Percentiles rank a stretch among this genome's conserved stretches.
Conservation (phyloP, 2,888 invertebrate genomes). For the Ceramica pisi region DNA sequence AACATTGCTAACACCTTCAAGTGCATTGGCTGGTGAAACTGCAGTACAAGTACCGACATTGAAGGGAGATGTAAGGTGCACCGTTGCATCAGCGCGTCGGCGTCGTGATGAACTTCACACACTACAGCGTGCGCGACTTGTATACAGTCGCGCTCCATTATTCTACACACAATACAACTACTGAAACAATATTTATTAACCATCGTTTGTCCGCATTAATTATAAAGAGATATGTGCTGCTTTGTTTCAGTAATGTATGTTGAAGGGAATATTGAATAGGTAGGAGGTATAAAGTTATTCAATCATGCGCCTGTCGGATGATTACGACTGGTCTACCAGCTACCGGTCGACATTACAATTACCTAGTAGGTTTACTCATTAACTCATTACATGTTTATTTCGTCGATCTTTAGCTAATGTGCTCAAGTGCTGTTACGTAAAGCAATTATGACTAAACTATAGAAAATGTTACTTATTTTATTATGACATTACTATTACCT, state of each 20-base stretch:
- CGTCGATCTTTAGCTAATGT: conserved; percentile 55
- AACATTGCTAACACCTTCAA: conserved; percentile 36
- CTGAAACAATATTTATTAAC: conserved; percentile 49
- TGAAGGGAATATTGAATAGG: conserved; percentile 30
- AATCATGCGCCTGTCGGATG: conserved; percentile 28
- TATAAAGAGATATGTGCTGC: conserved; percentile 30
- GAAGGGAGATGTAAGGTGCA: conserved; percentile 26
- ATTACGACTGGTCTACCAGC: conserved; percentile 20
- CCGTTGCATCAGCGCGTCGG: background rate
- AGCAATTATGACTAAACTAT: conserved; percentile 45
- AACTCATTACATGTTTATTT: conserved; percentile 52
- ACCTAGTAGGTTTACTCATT: conserved; percentile 32
- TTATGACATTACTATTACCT: conserved; percentile 42
- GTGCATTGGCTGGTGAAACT: conserved; percentile 38
- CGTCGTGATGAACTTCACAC: background rate
- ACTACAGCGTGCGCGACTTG: background rate
- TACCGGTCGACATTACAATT: conserved; percentile 55
- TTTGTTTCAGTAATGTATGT: conserved; percentile 40
- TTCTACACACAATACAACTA: conserved; percentile 47
- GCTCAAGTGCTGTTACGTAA: conserved; percentile 52
- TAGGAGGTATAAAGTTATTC: conserved; percentile 33
- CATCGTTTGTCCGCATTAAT: conserved; percentile 34
- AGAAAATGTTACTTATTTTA: conserved; percentile 54
- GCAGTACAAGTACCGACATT: conserved; percentile 6
- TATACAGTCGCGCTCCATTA: conserved; percentile 39